Conservation (phyloP, 1,140 invertebrate genomes). For the Cydia fagiglandana region DNA sequence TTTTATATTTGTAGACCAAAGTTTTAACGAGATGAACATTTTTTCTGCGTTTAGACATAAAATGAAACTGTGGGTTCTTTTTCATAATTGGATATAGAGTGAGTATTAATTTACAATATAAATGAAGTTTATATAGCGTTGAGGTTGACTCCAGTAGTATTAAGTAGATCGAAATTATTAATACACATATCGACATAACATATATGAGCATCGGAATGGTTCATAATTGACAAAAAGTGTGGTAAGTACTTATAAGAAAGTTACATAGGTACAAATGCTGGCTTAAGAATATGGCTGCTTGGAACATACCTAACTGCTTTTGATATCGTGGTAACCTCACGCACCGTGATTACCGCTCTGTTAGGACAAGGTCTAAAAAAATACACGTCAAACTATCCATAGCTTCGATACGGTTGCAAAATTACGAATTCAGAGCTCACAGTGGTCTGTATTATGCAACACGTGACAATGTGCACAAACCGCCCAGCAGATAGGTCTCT, state of each 20-base stretch:
- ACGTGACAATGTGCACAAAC: conserved; percentile 62
- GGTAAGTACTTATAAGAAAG: no score
- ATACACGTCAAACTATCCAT: conserved; percentile 24
- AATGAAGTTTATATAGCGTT: background rate
- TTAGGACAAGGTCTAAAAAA: background rate
- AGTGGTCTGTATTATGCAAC: conserved; percentile 56
- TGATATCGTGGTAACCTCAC: no score
- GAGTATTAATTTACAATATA: conserved; percentile 1
- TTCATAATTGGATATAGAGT: conserved; percentile 55
- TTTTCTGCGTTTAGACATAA: conserved; percentile 61
- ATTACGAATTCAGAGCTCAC: conserved; percentile 35
- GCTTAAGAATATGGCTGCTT: no score
- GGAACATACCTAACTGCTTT: no score
- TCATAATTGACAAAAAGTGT: no score
- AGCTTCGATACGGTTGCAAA: conserved; percentile 23
- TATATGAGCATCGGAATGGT: no score
- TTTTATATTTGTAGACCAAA: conserved; percentile 78
- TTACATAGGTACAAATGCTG: no score
- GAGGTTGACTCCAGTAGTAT: background rate
- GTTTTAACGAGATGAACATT: conserved; percentile 76
- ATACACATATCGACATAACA: no score
- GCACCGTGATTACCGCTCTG: no score
- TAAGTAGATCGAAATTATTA: no score
- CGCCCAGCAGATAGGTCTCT: conserved; percentile 64
- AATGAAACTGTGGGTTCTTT: conserved; percentile 60